Percentiles rank a stretch among this genome's conserved stretches.
Conservation (phyloP, 2,113 vertebrate species). For the Toxotes jaculatrix region DNA sequence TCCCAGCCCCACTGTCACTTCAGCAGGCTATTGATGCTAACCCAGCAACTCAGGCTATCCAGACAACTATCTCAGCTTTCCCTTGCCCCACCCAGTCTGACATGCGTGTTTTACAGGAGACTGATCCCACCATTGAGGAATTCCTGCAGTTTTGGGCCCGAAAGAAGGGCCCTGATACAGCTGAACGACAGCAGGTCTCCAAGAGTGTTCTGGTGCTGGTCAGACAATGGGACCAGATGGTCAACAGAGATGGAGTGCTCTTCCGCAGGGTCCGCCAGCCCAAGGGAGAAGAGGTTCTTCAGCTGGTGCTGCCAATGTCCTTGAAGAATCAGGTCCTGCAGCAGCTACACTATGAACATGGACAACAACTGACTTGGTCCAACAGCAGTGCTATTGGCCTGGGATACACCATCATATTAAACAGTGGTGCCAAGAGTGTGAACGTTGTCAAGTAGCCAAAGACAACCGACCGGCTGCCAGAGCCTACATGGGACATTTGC, state of each 20-base stretch:
- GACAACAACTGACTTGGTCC: neutral
- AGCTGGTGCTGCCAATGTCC: neutral
- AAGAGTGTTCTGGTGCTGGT: neutral
- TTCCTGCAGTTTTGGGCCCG: neutral
- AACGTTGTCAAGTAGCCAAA: neutral
- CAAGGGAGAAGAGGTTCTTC: neutral
- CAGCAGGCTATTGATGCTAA: too few species aligned
- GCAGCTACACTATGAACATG: neutral
- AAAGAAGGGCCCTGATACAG: neutral
- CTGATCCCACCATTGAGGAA: neutral
- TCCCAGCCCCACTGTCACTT: too few species aligned
- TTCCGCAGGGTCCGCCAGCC: neutral
- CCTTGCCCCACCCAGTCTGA: too few species aligned
- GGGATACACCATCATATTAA: slow-evolving; percentile 1
- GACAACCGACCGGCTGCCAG: neutral
- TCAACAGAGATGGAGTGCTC: neutral
- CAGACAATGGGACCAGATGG: neutral
- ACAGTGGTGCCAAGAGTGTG: slow-evolving; percentile 1
- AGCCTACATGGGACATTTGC: neutral
- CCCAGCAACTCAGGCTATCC: too few species aligned
- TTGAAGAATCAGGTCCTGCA: neutral
- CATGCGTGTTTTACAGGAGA: neutral
- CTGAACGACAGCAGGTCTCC: neutral
- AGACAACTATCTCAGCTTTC: too few species aligned
- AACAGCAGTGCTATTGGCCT: neutral